These are phyloP conservation scores for Zosterops japonicus DNA, from an alignment of 2,113 vertebrate species.

Conservation along the genomic window DNA sequence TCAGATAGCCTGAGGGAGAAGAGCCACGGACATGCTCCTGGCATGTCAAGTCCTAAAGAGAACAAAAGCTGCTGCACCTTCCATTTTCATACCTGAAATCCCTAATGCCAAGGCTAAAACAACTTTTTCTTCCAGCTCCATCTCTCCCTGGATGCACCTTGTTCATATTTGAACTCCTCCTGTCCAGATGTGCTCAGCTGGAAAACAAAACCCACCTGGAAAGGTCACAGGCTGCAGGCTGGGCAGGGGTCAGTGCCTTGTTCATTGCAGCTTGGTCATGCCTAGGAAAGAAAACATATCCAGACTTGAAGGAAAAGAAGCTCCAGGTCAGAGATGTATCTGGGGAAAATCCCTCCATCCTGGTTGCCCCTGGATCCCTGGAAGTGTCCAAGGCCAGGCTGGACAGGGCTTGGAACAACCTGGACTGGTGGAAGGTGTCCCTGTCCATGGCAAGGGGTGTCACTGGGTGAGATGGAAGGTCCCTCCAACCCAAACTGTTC, in stretches of 20 bases:
- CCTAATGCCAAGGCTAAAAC: background rate
- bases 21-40: background rate
- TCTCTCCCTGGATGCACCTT: background rate
- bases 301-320: background rate
- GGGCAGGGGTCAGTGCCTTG: too few relatives aligned
- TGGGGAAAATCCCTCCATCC: background rate
- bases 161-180: background rate
- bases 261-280: accelerated
- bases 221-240: background rate
- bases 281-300: background rate
- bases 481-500: background rate
- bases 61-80: background rate
- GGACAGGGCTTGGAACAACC: accelerated
- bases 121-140: background rate
- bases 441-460: background rate
- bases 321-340: background rate
- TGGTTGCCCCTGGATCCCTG: background rate
- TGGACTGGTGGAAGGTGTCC: background rate
- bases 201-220: background rate
- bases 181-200: background rate
- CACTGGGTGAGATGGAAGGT: accelerated
- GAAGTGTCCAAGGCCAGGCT: background rate
- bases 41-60: background rate
- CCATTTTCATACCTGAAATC: background rate
- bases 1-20: background rate